Evolutionary conservation across 2,888 invertebrate species (phyloP).

Genomic region (Hyppa rectilinea): DNA sequence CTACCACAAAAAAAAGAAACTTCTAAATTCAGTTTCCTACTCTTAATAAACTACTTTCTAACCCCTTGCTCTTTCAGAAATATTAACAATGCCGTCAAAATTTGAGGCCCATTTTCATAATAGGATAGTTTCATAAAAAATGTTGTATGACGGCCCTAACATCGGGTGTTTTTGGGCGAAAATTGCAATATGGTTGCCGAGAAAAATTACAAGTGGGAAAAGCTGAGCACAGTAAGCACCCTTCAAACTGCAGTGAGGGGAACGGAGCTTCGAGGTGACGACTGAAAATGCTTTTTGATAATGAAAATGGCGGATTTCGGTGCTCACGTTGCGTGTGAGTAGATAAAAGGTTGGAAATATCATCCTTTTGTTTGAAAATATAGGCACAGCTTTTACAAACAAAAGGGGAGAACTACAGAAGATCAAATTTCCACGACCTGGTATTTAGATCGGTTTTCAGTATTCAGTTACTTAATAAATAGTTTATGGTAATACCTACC

Average conservation of each 20-base stretch:
- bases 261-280: slow-evolving; percentile 60
- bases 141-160: slow-evolving; percentile 53
- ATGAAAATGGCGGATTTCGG: slow-evolving; percentile 64
- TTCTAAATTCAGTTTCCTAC: not conserved
- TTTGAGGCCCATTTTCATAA: not conserved
- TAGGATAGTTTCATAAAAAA: slow-evolving; percentile 37
- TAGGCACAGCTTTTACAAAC: not conserved
- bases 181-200: slow-evolving; percentile 79
- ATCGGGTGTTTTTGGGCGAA: slow-evolving; percentile 77
- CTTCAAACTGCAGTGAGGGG: slow-evolving; percentile 75
- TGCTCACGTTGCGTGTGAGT: slow-evolving; percentile 54
- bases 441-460: too few species aligned
- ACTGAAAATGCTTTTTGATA: slow-evolving; percentile 67
- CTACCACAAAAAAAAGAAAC: slow-evolving; percentile 12
- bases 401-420: not conserved
- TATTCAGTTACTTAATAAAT: too few species aligned
- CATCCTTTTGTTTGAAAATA: slow-evolving; percentile 18
- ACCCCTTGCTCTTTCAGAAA: not conserved
- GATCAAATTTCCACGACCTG: not conserved
- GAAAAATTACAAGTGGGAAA: slow-evolving; percentile 85
- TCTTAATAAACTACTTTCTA: not conserved
- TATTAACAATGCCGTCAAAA: not conserved
- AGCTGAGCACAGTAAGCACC: slow-evolving; percentile 73
- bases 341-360: slow-evolving; percentile 45
- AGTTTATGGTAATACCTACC: too few species aligned